These are phyloP conservation scores for Serranus cabrilla DNA, from an alignment of 2,797 vertebrate genomes.

Conservation along the genomic window DNA sequence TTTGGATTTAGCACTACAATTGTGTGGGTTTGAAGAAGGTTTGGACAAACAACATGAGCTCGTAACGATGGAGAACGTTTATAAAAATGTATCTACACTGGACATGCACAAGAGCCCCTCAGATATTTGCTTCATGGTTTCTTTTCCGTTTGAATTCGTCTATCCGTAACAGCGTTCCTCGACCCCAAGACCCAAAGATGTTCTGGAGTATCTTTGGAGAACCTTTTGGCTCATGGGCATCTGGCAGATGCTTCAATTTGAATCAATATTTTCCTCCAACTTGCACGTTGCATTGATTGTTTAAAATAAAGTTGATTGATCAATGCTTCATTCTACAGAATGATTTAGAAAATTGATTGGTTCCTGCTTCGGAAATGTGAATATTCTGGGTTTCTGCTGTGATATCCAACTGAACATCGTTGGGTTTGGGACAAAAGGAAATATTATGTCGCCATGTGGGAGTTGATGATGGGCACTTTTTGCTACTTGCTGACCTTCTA, in stretches of 20 bases:
- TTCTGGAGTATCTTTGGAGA: neutral
- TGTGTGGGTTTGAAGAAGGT: neutral
- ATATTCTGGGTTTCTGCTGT: neutral
- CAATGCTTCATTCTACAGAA: neutral
- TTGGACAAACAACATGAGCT: neutral
- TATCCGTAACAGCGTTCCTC: neutral
- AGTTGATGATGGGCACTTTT: neutral
- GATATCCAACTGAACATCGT: neutral
- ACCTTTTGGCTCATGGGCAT: neutral
- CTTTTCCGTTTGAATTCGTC: neutral
- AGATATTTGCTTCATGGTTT: neutral
- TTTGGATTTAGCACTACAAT: neutral
- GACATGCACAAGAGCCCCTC: neutral
- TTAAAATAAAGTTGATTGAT: neutral
- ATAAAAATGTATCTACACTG: neutral
- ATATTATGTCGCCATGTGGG: neutral
- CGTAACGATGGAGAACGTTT: neutral
- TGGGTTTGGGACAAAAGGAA: neutral
- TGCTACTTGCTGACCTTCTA: neutral
- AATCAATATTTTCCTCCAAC: neutral
- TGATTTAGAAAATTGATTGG: neutral
- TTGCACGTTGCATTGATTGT: neutral
- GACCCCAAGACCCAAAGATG: neutral
- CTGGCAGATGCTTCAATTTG: neutral
- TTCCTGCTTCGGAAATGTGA: neutral